These are phyloP conservation scores for Melanotaenia parkinsoni DNA, from an alignment of 2,797 vertebrate species.

Conservation along the genomic window DNA sequence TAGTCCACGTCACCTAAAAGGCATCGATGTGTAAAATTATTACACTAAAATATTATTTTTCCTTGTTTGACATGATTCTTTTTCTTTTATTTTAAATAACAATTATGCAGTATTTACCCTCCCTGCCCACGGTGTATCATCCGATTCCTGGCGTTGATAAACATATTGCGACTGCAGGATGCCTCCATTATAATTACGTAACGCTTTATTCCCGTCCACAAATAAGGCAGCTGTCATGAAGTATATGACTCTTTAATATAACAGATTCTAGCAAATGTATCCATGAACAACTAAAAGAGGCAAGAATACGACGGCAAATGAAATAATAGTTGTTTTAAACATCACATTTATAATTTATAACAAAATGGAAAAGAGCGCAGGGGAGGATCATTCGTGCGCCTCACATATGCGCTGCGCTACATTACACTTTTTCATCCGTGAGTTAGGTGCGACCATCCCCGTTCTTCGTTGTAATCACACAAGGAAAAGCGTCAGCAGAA, in stretches of 20 bases:
- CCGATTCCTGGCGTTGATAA: conserved; percentile 41
- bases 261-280: neutral
- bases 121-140: conserved; percentile 35
- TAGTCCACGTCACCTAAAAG: conserved; percentile 58
- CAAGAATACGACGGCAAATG: neutral
- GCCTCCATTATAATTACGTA: conserved; percentile 73
- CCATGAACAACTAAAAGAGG: neutral
- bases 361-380: conserved; percentile 67
- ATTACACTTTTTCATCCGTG: conserved; percentile 10
- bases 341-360: conserved; percentile 66
- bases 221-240: conserved; percentile 41
- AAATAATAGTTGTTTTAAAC: conserved; percentile 27
- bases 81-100: neutral
- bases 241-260: neutral
- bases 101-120: neutral
- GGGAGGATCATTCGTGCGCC: conserved; percentile 12
- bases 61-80: neutral
- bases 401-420: conserved; percentile 9
- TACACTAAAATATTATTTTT: neutral
- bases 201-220: conserved; percentile 62
- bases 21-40: conserved; percentile 21
- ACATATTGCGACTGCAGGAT: conserved; percentile 69
- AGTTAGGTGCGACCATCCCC: conserved; percentile 9
- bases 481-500: neutral
- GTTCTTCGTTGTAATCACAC: rapidly evolving